Conservation (phyloP, 2,888 invertebrate species). For the Pseudococcus viburni region DNA sequence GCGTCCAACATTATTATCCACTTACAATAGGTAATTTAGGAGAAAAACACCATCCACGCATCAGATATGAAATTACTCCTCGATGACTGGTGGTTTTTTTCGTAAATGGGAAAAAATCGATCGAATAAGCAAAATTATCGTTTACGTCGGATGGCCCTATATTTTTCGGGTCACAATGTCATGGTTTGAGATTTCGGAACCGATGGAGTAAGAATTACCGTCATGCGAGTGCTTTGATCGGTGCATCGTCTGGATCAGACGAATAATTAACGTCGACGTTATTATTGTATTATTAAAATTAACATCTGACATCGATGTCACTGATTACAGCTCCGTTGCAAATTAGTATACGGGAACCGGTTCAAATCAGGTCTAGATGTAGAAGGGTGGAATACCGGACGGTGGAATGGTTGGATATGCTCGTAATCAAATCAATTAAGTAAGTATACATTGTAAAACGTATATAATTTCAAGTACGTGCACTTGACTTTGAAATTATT, state of each 20-base stretch:
- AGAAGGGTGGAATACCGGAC: not conserved
- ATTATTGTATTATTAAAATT: constrained; percentile 46
- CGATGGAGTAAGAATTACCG: constrained; percentile 6
- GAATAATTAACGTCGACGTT: constrained; percentile 45
- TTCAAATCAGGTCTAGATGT: constrained; percentile 30
- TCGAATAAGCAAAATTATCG: constrained; percentile 37
- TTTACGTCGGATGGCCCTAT: not conserved
- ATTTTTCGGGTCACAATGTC: constrained; percentile 51
- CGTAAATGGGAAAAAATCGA: constrained; percentile 9
- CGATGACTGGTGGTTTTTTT: constrained; percentile 14
- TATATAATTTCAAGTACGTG: not conserved
- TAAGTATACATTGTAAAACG: not conserved
- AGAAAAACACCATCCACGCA: constrained; percentile 3
- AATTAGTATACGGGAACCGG: constrained; percentile 23
- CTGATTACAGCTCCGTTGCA: constrained; percentile 17
- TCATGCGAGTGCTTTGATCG: not conserved
- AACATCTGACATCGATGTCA: constrained; percentile 24
- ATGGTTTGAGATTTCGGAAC: constrained; percentile 31
- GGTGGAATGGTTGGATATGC: not conserved
- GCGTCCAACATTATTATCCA: not conserved
- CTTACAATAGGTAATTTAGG: constrained; percentile 48
- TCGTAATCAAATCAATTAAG: not conserved
- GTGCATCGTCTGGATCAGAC: not conserved
- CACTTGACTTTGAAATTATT: constrained; percentile 33
- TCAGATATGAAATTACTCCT: constrained; percentile 26